Evolutionary conservation across 37 sponge, comb jelly and placozoan species (phyloP).

Genomic region (Theonella swinhoei): DNA sequence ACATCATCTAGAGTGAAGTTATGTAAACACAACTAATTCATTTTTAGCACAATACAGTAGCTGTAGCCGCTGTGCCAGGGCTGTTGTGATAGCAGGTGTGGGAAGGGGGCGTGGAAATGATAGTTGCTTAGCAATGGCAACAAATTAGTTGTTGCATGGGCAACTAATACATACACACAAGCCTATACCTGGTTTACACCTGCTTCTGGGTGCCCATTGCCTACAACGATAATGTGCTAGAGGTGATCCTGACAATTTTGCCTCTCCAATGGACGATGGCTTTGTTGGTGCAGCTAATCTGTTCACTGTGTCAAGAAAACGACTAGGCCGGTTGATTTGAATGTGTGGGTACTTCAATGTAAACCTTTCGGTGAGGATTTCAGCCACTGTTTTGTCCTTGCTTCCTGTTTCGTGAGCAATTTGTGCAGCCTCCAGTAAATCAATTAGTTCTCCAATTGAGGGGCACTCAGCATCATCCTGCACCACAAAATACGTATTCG

Average conservation of each 20-base stretch:
- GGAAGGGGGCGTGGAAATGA: too few relatives aligned
- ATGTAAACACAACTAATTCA: too few relatives aligned
- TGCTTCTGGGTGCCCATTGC: conserved; percentile 36
- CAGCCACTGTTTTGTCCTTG: conserved; percentile 9
- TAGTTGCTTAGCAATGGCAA: too few relatives aligned
- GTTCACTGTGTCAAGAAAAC: conserved; percentile 52
- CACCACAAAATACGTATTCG: too few relatives aligned
- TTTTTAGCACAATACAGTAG: too few relatives aligned
- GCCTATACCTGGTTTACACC: conserved; percentile 21
- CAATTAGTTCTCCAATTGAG: conserved; percentile 29
- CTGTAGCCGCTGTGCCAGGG: too few relatives aligned
- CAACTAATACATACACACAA: too few relatives aligned
- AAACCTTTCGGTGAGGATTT: conserved; percentile 18
- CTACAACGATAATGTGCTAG: conserved; percentile 26
- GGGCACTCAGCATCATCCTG: too few relatives aligned
- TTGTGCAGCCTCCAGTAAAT: conserved; percentile 9
- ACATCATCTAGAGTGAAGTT: too few relatives aligned
- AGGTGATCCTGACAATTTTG: conserved; percentile 52
- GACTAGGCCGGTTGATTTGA: conserved; percentile 27
- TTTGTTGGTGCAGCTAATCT: too few relatives aligned
- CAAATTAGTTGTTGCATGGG: too few relatives aligned
- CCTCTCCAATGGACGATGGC: conserved; percentile 19
- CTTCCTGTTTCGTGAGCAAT: conserved; percentile 2
- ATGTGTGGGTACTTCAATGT: conserved; percentile 24
- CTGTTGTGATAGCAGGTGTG: too few relatives aligned